These are phyloP conservation scores for Staurois parvus DNA, from an alignment of 2,797 vertebrate genomes.

Conservation along the genomic window DNA sequence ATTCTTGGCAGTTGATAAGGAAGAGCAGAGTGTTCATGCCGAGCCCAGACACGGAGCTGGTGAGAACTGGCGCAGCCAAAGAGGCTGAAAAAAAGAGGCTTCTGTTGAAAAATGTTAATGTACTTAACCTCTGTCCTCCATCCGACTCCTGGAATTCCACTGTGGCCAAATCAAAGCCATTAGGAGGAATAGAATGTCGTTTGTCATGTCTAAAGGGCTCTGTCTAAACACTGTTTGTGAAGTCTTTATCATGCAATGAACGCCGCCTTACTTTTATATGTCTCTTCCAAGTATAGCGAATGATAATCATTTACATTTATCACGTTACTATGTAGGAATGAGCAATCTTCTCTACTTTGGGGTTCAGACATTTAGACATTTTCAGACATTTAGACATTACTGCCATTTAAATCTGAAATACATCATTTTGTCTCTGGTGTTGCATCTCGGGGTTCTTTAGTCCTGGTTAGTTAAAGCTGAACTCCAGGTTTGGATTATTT, in stretches of 20 bases:
- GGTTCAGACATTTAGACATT: too few species aligned
- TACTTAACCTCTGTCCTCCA: conserved; percentile 22
- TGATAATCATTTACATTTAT: not conserved
- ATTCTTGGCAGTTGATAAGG: conserved; percentile 40
- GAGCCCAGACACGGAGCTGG: not conserved
- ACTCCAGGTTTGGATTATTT: too few species aligned
- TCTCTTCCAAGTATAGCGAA: not conserved
- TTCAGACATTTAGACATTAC: too few species aligned
- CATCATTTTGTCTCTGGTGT: too few species aligned
- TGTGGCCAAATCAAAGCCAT: not conserved
- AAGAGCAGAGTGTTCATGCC: conserved; percentile 32
- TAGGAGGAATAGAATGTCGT: not conserved
- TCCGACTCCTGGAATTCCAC: not conserved
- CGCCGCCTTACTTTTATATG: not conserved
- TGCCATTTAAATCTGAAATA: too few species aligned
- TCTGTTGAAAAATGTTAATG: conserved; percentile 20
- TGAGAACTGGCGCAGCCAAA: not conserved
- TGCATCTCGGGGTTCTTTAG: too few species aligned
- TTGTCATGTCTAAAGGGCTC: conserved; percentile 8
- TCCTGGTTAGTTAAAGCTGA: too few species aligned
- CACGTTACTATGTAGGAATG: not conserved
- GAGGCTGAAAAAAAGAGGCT: conserved; percentile 10
- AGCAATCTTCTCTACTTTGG: too few species aligned
- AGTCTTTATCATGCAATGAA: not conserved
- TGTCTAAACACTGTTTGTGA: not conserved